Evolutionary conservation across 2,888 invertebrate genomes (phyloP).

Genomic region (Cerastis rubricosa): DNA sequence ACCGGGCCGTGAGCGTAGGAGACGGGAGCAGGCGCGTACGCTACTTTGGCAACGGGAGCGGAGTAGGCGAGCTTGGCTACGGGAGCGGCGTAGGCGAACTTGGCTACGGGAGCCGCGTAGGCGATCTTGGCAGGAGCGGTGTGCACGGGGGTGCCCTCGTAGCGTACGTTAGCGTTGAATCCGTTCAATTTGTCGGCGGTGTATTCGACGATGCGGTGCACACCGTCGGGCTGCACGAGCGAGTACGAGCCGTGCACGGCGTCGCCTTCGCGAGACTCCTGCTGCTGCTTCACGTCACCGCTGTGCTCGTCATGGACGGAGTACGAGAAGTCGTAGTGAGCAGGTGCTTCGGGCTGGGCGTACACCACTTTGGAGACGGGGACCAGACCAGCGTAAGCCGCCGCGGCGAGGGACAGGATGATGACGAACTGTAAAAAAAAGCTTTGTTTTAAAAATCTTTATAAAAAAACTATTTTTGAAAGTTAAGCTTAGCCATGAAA

Average conservation of each 20-base stretch:
- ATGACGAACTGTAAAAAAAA: conserved; percentile 77
- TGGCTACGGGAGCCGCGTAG: conserved; percentile 63
- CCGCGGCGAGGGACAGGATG: conserved; percentile 79
- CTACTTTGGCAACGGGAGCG: conserved; percentile 75
- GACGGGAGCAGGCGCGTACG: conserved; percentile 72
- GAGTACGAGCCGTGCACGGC: conserved; percentile 87
- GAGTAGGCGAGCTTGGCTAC: conserved; percentile 67
- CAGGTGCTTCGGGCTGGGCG: conserved; percentile 81
- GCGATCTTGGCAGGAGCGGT: conserved; percentile 69
- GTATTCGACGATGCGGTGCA: conserved; percentile 87
- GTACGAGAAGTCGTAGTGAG: conserved; percentile 86
- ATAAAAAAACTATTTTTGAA: background rate
- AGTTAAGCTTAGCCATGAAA: background rate
- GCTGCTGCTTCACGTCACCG: conserved; percentile 88
- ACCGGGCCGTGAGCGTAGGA: conserved; percentile 68
- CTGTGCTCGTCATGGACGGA: conserved; percentile 85
- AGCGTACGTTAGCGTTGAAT: conserved; percentile 87
- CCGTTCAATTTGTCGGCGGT: conserved; percentile 84
- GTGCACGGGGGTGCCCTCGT: conserved; percentile 82
- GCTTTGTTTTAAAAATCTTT: background rate
- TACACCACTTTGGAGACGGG: conserved; percentile 80
- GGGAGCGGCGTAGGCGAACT: conserved; percentile 63
- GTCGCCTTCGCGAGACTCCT: conserved; percentile 85
- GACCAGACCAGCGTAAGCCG: conserved; percentile 73
- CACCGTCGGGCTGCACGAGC: conserved; percentile 87